Evolutionary conservation across 2,113 vertebrate species (phyloP).

Genomic region (Leptosomus discolor): DNA sequence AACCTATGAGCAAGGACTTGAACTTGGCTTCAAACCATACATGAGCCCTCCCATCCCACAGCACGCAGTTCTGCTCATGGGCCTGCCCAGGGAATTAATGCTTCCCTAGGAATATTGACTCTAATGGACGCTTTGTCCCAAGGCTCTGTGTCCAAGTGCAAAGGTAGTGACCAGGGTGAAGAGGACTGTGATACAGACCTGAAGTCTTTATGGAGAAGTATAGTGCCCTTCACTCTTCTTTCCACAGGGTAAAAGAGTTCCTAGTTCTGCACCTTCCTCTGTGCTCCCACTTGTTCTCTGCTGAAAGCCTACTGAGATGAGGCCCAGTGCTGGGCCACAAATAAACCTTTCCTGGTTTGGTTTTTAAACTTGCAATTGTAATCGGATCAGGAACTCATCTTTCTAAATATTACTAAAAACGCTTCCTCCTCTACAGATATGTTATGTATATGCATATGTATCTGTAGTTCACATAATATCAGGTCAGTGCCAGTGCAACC

Average conservation of each 20-base stretch:
- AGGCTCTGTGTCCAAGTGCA: not conserved
- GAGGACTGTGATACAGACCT: not conserved
- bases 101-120: not conserved
- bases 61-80: rapidly evolving
- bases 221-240: not conserved
- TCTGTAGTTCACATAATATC: not conserved
- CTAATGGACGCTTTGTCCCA: not conserved
- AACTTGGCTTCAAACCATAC: not conserved
- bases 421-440: not conserved
- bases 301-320: not conserved
- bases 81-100: not conserved
- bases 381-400: not conserved
- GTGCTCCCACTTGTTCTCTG: not conserved
- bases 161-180: not conserved
- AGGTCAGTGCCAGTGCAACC: not conserved
- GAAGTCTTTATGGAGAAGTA: not conserved
- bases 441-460: not conserved
- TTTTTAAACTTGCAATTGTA: not conserved
- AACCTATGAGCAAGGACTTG: not conserved
- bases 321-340: not conserved
- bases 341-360: not conserved
- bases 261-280: not conserved
- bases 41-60: not conserved
- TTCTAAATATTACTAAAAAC: not conserved
- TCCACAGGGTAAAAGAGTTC: not conserved